Evolutionary conservation across 2,888 invertebrate genomes (phyloP).

Genomic region (Cryptosula pallasiana): DNA sequence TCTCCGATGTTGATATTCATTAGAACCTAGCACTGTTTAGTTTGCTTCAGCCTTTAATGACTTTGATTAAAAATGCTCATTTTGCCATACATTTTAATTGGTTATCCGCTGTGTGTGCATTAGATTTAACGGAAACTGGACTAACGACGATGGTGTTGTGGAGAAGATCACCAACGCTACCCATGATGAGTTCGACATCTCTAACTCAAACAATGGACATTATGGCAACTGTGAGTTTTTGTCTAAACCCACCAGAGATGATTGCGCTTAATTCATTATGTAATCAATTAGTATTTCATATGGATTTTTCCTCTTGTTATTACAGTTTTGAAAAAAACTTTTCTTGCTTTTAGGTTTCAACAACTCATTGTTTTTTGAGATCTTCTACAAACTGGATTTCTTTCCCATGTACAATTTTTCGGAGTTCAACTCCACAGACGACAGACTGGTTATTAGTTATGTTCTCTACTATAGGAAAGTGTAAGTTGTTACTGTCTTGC

Average conservation of each 20-base stretch:
- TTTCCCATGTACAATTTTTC: slow-evolving; percentile 6
- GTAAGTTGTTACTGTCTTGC: slow-evolving; percentile 50
- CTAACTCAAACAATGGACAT: slow-evolving; percentile 41
- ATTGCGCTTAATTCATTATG: too few relatives aligned
- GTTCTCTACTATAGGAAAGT: slow-evolving; percentile 77
- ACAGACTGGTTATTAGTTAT: slow-evolving; percentile 81
- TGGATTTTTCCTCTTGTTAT: too few relatives aligned
- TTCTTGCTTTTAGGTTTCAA: slow-evolving; percentile 20
- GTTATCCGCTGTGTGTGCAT: too few relatives aligned
- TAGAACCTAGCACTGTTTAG: background rate
- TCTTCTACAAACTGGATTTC: slow-evolving; percentile 28
- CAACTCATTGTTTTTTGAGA: slow-evolving; percentile 5
- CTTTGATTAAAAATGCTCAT: background rate
- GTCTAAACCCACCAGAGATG: too few relatives aligned
- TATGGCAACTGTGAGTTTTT: slow-evolving; percentile 40
- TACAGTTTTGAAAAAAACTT: too few relatives aligned
- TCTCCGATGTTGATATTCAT: background rate
- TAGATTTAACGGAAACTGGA: background rate
- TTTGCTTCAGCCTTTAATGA: background rate
- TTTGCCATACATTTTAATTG: background rate
- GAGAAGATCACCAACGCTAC: background rate
- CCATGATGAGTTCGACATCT: slow-evolving; percentile 35
- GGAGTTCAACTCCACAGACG: slow-evolving; percentile 55
- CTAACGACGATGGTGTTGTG: background rate
- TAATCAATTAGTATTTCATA: too few relatives aligned